Evolutionary conservation across 2,888 invertebrate genomes (phyloP), one percentile per base, ranked within the genome.

Genomic region (Ferrisia virgata): DNA sequence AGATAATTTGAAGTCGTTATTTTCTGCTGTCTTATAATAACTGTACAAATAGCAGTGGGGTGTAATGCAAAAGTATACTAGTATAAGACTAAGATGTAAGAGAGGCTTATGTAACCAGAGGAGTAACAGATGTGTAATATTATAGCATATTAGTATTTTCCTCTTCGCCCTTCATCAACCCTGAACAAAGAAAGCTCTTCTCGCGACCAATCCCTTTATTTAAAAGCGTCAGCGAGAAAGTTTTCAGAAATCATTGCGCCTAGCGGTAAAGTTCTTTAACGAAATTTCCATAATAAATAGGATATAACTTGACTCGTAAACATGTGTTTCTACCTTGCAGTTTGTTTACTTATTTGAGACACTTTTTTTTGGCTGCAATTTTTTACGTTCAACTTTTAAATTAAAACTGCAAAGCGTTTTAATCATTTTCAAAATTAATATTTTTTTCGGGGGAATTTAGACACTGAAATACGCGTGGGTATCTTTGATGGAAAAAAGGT

Each of bases 61-160:
- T 64, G 28, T 64, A 28, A 72, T 72, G 72, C 72, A 72, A 72
- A 72, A 72, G 72, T 72, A 64, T 64, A 72, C 72, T 72, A n/a
- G 72, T 33, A 64, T 64, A 72, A 72, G 72, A 72, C 72, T 72
- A 72, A 72, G 72, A 72, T 72, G 72, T 72, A 72, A 72, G 72
- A 72, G 72, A 72, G 72, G 72, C 72, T 72, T 72, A 72, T 72
- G 72, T 72, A 72, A 72, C 72, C 43, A 43, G 79, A 82, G 58
- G 82, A 82, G 82, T 82, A 82, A 82, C 82, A 82, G 82, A 82
- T 82, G 82, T 72, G 82, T 82, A 69, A 82, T 82, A 82, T 82
- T 82, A 43, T 82, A 82, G 43, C 69, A 43, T 82, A 82, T 82
- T 40, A 39, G 79, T 79, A 79, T 47, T 43, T 79, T 79, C 31